A percentile compares a stretch with the other conserved stretches of the same genome.
phyloP scores from a whole-genome alignment of 1,140 invertebrate species.

The Drosophila grimshawi region DNA sequence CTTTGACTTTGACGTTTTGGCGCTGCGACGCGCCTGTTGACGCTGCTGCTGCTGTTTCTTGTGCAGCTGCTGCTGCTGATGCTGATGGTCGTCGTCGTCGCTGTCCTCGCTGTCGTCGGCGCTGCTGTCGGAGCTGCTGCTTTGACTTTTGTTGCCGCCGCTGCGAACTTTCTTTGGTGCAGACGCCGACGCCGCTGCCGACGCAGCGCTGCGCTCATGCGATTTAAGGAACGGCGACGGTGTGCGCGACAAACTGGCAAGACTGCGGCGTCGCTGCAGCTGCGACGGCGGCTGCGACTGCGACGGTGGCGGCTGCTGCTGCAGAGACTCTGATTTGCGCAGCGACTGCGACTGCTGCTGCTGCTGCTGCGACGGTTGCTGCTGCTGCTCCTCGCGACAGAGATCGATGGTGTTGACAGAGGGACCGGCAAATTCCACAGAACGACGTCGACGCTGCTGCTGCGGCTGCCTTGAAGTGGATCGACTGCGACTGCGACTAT shows the following conservation, averaged over 20 bases:
- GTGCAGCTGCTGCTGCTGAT: slow-evolving; percentile 14
- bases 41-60: slow-evolving; percentile 19
- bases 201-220: slow-evolving; percentile 86
- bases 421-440: slow-evolving; percentile 72
- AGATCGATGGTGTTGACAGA: slow-evolving; percentile 79
- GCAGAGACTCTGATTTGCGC: slow-evolving; percentile 40
- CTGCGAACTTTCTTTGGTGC: slow-evolving; percentile 84
- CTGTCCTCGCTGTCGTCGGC: slow-evolving; percentile 73
- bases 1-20: slow-evolving; percentile 27
- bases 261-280: slow-evolving; percentile 43
- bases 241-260: slow-evolving; percentile 89
- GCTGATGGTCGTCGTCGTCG: slow-evolving; percentile 55
- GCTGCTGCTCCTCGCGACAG: slow-evolving; percentile 85
- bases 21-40: slow-evolving; percentile 5
- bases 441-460: slow-evolving; percentile 57
- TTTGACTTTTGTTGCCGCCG: slow-evolving; percentile 74
- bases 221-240: slow-evolving; percentile 92
- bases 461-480: slow-evolving; percentile 55
- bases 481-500: slow-evolving; percentile 55
- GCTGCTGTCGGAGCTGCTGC: slow-evolving; percentile 84
- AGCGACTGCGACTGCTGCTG: slow-evolving; percentile 22
- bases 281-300: slow-evolving; percentile 32
- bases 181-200: slow-evolving; percentile 15
- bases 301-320: slow-evolving; percentile 82
- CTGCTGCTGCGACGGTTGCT: slow-evolving; percentile 33